Conservation (phyloP, 2,888 invertebrate species). For the Petrophora chlorosata region DNA sequence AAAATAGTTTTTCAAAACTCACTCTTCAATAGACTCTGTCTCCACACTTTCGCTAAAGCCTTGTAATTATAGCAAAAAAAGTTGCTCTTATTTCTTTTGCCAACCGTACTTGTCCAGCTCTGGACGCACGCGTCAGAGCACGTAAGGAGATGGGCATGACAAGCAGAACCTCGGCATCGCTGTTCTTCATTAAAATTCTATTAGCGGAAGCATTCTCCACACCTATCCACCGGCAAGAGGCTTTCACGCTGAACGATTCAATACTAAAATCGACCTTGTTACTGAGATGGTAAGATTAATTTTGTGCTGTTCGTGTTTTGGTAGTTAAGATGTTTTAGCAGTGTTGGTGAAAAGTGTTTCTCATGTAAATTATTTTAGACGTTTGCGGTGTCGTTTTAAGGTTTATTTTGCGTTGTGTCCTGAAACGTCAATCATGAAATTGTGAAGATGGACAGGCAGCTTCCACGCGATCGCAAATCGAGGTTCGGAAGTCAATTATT, state of each 20-base stretch:
- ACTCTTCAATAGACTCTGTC: too few species aligned
- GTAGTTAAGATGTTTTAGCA: conserved; percentile 22
- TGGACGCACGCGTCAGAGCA: conserved; percentile 65
- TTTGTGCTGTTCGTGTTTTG: conserved; percentile 9
- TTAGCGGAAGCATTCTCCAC: conserved; percentile 81
- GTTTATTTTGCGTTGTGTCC: conserved; percentile 37
- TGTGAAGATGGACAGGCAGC: conserved; percentile 58
- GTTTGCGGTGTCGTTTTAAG: conserved; percentile 25
- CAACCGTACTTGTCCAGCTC: conserved; percentile 44
- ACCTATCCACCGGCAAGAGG: conserved; percentile 30
- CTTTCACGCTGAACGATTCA: conserved; percentile 18
- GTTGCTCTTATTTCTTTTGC: conserved; percentile 42
- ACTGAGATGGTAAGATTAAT: not conserved
- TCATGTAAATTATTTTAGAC: conserved; percentile 9
- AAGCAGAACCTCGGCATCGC: conserved; percentile 76
- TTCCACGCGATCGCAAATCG: conserved; percentile 59
- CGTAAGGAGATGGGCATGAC: conserved; percentile 81
- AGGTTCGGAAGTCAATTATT: conserved; percentile 69
- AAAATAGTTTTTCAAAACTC: too few species aligned
- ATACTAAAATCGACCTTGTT: conserved; percentile 38
- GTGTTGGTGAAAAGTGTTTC: too few species aligned
- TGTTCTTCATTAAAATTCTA: conserved; percentile 84
- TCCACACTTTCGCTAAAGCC: not conserved
- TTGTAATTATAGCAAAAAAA: conserved; percentile 9
- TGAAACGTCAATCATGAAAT: conserved; percentile 51